Evolutionary conservation across 1,140 invertebrate genomes (phyloP), one percentile per base, ranked within the genome.

Genomic region (Ceratina calcarata): DNA sequence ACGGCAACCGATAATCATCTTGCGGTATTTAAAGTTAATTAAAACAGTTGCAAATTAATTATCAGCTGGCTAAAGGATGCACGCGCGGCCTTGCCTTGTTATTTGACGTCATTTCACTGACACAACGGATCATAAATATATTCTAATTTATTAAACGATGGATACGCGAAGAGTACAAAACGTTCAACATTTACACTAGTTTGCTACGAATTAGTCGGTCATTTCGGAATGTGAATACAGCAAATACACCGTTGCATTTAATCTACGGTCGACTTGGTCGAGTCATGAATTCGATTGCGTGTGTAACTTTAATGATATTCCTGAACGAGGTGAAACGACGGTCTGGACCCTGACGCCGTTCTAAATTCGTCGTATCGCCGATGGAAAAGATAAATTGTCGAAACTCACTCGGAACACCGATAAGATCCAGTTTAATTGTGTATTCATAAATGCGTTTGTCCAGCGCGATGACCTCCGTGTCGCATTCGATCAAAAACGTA

Each of bases 61-160:
- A 1, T 22, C 57, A 10, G 49, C 12, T 6, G 6, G 2, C 8
- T n/a, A 20, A 1, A 51, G 70, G 57, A 62, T 61, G 58, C 67
- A 49, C 45, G 58, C 58, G n/a, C 12, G 75, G 24, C 58, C 75
- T 78, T 70, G 75, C 49, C 27, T 32, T 4, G 12, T 78, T 24
- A 53, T 8, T 53, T 78, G 67, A 78, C 75, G 75, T 78, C 75
- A 78, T 0, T 57, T 18, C n/a, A 24, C 16, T 37, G 22, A 32
- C 27, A 78, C 49, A 22, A 49, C 22, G 55, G 37, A 49, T 60
- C n/a, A 55, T 45, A 57, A 65, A 55, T 24, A n/a, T 37, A 66
- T 66, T 66, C 51, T 45, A 75, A 75, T 66, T 66, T 66, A 75
- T 69, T 10, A 68, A 57, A 16, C 18, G 13, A 49, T 3, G 27